Evolutionary conservation across 1,140 invertebrate species (phyloP), one percentile per base, ranked within the genome.

Genomic region (Drosophila watanabei): DNA sequence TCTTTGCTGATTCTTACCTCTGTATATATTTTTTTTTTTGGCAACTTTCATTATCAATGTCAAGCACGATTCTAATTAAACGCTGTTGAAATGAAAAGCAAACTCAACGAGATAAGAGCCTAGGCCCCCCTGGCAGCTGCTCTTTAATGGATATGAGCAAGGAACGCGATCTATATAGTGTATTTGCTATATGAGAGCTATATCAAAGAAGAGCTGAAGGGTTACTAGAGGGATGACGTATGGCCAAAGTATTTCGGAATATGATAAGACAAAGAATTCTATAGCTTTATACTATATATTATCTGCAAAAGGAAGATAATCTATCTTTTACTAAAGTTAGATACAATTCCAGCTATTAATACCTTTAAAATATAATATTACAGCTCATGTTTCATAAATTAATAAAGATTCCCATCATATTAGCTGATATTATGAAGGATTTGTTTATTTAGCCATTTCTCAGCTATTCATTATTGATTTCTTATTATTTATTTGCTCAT

Each of bases 1-100:
- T 62, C 46, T 75, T 28, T 65, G 49, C 49, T 18, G 49, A 52
- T 35, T 30, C 14, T 41, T 46, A 57, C 46, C 41, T 18, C 28
- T 45, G 32, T 28, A 24, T 52, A 30, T 48, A 48, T n/a, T 69
- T 58, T 61, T 54, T 18, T 62, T 68, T 70, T 79, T 57, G 58
- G 58, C 56, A 68, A 69, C 59, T 87, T 88, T 87, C 83, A 88
- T 87, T 87, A 87, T 87, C 83, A 87, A 87, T 87, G 83, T 88
- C 84, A 88, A 81, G 82, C 80, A 80, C 80, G 63, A 70, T 69
- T 72, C 68, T 78, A 78, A 78, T 78, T 70, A 78, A 78, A 78
- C 73, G 51, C 63, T 57, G 41, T 77, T 32, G 48, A 78, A 69
- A 69, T 54, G 30, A 45, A 33, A 71, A 49, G 35, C 35, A 30